Evolutionary conservation across 2,888 invertebrate genomes (phyloP).

Genomic region (Drosophila silvestris): DNA sequence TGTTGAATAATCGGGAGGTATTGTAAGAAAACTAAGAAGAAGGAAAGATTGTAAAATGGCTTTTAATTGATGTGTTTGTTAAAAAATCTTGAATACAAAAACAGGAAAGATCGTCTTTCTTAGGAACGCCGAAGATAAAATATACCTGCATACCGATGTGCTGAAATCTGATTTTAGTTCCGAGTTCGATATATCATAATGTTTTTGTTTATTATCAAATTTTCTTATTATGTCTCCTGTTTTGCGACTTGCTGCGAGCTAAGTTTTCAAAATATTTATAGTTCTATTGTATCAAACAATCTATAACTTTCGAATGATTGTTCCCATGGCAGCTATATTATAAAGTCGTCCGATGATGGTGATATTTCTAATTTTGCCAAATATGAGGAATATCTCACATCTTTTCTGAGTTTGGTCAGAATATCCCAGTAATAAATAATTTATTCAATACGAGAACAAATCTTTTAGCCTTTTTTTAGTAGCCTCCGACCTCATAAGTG

Average conservation of each 20-base stretch:
- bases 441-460: not conserved
- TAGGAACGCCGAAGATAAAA: too few species aligned
- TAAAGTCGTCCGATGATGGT: not conserved
- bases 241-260: not conserved
- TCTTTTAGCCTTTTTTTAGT: not conserved
- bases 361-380: not conserved
- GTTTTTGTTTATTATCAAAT: not conserved
- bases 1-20: not conserved
- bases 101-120: not conserved
- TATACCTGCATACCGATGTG: not conserved
- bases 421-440: not conserved
- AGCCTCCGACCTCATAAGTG: not conserved
- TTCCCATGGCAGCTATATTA: too few species aligned
- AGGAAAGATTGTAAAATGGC: not conserved
- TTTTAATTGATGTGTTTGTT: not conserved
- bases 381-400: too few species aligned
- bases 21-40: not conserved
- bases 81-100: not conserved
- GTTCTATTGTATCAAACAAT: not conserved
- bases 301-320: not conserved
- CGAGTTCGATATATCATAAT: not conserved
- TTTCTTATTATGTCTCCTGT: not conserved
- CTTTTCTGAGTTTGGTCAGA: too few species aligned
- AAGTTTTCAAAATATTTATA: not conserved
- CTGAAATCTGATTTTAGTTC: not conserved